Conservation (phyloP, 2,797 vertebrate species). For the Xyrichtys novacula region DNA sequence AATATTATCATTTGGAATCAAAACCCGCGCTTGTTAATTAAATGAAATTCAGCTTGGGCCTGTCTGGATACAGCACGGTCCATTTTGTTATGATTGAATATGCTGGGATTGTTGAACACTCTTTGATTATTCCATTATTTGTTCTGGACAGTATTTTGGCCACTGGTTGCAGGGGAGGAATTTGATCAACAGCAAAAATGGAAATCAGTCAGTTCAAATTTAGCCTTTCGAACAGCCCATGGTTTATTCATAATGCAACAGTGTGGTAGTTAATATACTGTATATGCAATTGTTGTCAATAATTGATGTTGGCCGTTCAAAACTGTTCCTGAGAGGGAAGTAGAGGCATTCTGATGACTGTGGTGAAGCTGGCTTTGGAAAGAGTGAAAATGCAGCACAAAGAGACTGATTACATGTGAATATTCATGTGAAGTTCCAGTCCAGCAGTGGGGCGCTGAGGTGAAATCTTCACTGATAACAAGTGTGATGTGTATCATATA, state of each 20-base stretch:
- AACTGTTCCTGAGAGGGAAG: constrained; percentile 9
- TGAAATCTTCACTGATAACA: no score
- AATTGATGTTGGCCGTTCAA: constrained; percentile 32
- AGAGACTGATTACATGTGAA: not conserved
- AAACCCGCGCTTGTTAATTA: constrained; percentile 16
- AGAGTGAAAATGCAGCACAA: not conserved
- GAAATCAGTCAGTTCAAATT: constrained; percentile 43
- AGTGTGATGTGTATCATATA: no score
- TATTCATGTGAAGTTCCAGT: not conserved
- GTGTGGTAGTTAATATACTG: constrained; percentile 12
- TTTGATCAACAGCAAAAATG: constrained; percentile 49
- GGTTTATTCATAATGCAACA: constrained; percentile 38
- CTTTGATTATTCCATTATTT: constrained; percentile 64
- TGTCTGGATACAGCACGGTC: constrained; percentile 17
- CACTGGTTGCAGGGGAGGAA: constrained; percentile 31
- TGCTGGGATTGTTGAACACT: constrained; percentile 60
- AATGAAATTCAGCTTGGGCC: constrained; percentile 32
- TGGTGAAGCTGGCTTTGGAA: constrained; percentile 9
- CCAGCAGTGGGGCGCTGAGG: no score
- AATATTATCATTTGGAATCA: constrained; percentile 31
- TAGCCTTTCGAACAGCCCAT: constrained; percentile 24
- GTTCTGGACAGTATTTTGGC: constrained; percentile 59
- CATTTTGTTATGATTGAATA: constrained; percentile 51
- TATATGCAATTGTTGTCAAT: constrained; percentile 13
- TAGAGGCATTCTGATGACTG: not conserved